Conservation (phyloP, 2,797 vertebrate genomes). For the Darevskia nairensis region DNA sequence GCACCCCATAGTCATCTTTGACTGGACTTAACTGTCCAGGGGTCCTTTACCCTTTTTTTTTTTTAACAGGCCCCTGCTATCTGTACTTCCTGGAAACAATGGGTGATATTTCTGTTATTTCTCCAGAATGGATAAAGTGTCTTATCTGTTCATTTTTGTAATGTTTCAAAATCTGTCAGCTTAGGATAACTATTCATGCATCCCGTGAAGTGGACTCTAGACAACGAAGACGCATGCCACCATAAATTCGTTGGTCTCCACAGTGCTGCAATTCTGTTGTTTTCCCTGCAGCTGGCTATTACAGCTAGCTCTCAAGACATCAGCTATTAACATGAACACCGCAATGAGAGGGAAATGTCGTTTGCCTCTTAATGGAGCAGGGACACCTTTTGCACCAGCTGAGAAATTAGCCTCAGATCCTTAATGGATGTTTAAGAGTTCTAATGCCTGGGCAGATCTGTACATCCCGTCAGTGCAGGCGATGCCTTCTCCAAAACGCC, state of each 20-base stretch:
- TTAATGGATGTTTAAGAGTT: neutral
- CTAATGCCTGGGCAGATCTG: neutral
- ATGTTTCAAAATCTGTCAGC: no score
- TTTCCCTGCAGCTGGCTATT: neutral
- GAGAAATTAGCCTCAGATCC: constrained; percentile 15
- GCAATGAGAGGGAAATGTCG: neutral
- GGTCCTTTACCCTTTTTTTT: no score
- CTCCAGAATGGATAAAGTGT: no score
- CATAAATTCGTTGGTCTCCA: neutral
- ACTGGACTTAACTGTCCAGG: no score
- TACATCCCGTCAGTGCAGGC: constrained; percentile 9
- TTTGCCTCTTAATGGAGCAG: neutral
- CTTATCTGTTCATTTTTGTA: no score
- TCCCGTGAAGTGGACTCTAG: neutral
- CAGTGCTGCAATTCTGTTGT: neutral
- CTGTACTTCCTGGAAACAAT: no score
- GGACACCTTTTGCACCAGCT: constrained; percentile 8
- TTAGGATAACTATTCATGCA: neutral
- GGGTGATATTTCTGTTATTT: no score
- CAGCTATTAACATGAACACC: neutral
- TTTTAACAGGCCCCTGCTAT: no score
- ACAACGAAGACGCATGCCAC: neutral
- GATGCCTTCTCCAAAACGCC: neutral
- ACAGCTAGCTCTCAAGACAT: no score
- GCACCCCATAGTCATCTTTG: no score